Percentiles rank a stretch among this genome's conserved stretches.
Conservation (phyloP, 1,140 invertebrate species). For the Araneus ventricosus region DNA sequence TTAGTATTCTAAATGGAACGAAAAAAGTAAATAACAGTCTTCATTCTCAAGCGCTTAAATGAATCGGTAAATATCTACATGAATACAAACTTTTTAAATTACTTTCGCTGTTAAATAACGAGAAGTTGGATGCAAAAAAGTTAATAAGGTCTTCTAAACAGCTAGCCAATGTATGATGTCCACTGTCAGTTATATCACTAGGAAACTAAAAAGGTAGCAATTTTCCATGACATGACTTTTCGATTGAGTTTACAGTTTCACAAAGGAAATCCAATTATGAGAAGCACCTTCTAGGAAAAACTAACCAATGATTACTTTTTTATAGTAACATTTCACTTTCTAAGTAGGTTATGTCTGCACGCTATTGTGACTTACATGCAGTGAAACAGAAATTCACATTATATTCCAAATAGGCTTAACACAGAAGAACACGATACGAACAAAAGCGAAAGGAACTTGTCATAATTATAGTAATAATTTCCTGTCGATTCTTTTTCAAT, state of each 20-base stretch:
- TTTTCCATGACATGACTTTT: neutral
- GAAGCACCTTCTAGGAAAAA: neutral
- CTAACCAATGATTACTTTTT: neutral
- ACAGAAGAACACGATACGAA: neutral
- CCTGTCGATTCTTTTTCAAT: constrained; percentile 25
- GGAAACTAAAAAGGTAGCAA: neutral
- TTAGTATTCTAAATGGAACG: no score
- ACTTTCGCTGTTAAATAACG: no score
- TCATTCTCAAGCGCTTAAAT: no score
- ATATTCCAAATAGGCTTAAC: constrained; percentile 17
- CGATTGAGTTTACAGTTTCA: neutral
- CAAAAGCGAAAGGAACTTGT: constrained; percentile 28
- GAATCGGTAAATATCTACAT: no score
- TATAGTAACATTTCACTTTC: neutral
- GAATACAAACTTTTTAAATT: no score
- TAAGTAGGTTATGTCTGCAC: neutral
- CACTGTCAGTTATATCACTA: neutral
- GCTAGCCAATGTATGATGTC: no score
- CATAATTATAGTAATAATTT: constrained; percentile 38
- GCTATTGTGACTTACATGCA: neutral
- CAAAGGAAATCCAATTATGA: constrained; percentile 14
- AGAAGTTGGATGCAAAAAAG: no score
- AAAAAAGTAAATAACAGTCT: no score
- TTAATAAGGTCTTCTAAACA: no score
- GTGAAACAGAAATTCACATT: neutral